Conservation (phyloP, 2,113 vertebrate genomes). For the Paradoxurus hermaphroditus region DNA sequence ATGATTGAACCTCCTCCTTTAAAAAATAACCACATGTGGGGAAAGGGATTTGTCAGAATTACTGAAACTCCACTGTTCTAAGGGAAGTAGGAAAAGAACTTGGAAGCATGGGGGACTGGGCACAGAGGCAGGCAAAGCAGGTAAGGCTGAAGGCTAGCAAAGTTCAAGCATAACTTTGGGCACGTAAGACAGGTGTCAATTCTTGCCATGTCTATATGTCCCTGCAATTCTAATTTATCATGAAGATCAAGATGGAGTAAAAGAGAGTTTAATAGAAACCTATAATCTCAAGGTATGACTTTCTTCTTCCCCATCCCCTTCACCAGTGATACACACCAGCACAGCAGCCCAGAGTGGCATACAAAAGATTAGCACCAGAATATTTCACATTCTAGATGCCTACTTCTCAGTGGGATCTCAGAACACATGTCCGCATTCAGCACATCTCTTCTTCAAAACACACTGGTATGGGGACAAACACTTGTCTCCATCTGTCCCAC, state of each 20-base stretch:
- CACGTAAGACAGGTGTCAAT: neutral
- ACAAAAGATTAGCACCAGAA: neutral
- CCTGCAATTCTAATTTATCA: neutral
- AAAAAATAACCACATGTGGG: neutral
- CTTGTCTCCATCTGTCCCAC: neutral
- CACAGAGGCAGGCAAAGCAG: neutral
- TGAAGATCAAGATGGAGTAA: neutral
- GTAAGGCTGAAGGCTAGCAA: neutral
- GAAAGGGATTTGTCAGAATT: neutral
- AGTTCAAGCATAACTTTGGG: neutral
- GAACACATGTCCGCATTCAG: neutral
- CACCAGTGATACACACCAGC: neutral
- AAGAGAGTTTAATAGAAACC: neutral
- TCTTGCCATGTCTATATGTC: neutral
- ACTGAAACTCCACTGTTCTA: neutral
- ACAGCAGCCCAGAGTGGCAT: neutral
- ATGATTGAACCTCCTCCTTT: neutral
- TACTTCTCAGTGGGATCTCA: neutral
- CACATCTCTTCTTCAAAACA: neutral
- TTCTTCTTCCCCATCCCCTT: neutral
- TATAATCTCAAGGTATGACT: neutral
- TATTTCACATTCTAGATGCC: neutral
- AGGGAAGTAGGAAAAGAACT: neutral
- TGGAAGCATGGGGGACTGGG: neutral
- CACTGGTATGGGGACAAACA: neutral